Evolutionary conservation across 2,888 invertebrate species (phyloP).

Genomic region (Callimorpha dominula): DNA sequence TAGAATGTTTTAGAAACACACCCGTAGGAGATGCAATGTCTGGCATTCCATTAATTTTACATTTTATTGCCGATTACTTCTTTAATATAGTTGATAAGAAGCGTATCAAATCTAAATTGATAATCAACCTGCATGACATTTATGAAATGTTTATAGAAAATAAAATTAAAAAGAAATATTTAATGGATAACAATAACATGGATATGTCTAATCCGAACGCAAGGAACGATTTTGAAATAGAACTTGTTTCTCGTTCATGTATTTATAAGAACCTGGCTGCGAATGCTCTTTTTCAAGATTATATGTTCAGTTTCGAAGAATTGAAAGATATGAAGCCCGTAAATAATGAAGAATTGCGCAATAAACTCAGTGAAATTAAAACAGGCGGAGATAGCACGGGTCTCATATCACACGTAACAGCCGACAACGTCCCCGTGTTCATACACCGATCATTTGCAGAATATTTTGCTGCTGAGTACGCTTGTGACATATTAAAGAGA

Average conservation of each 20-base stretch:
- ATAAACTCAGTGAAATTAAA: no score
- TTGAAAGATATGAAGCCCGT: neutral
- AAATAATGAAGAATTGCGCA: no score
- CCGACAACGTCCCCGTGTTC: no score
- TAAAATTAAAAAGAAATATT: no score
- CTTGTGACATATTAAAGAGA: constrained; percentile 8
- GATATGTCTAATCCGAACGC: constrained; percentile 25
- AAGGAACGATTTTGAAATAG: constrained; percentile 22
- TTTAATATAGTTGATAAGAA: no score
- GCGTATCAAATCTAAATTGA: no score
- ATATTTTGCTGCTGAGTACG: no score
- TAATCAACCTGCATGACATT: no score
- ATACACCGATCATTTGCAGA: no score
- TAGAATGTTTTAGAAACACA: neutral
- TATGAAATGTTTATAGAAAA: no score
- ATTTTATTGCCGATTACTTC: constrained; percentile 6
- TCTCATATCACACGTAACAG: no score
- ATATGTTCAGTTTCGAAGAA: constrained; percentile 9
- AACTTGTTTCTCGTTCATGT: constrained; percentile 21
- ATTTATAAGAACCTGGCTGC: constrained; percentile 36
- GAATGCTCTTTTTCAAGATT: constrained; percentile 11
- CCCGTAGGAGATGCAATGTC: constrained; percentile 2
- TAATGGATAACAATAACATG: neutral
- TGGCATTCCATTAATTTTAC: constrained; percentile 31
- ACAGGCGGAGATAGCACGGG: no score